Base-by-base conservation (phyloP, 2,113 vertebrate genomes). In the Anas platyrhynchos region DNA sequence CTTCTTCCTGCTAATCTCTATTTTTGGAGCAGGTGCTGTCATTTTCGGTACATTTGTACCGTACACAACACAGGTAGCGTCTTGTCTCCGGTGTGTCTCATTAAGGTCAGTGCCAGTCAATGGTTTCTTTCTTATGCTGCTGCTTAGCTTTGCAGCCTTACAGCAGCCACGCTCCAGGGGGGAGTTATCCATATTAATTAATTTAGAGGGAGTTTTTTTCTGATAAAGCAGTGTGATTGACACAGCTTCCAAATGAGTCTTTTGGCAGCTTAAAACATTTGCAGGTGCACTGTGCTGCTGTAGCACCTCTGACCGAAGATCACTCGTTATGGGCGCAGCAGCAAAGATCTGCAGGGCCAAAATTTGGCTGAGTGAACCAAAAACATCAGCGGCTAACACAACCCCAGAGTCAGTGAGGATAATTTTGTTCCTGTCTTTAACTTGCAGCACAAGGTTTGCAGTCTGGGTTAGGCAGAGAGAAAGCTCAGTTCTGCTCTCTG, bases 241-340 rank as follows among this genome's bases (percentile, higher is more conserved):
- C 4, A 5, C 62, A 43, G 34, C 36, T 95, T 94, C 87, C 75
- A 89, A 66, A 92, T 80, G 75, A 82, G 73, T 31, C 43, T 58
- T 86, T 85, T 86, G 55, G 84, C 87, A 85, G 78, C 85, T 83
- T 91, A 66, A 95, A 94, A 59, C 69, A 77, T 73, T 94, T 91
- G 89, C 91, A 96, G 94, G 91, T 91, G 93, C 83, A 34, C 55
- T 94, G 73, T 74, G 84, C 36, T 79, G 63, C 65, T 88, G 62
- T 93, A 83, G 55, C 31, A 56, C 82, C 81, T 95, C 81, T 91
- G 74, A 63, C 83, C 68, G 77, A 54, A 48, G 48, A 36, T 75
- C 77, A 63, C 48, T 78, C 13, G 4, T 75, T 89, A 63, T 5
- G 13, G 69, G 78, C 3, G 2, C 38, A 54, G 54, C 32, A 76